Conservation (phyloP, 2,888 invertebrate species). For the Neoitamus cyanurus region DNA sequence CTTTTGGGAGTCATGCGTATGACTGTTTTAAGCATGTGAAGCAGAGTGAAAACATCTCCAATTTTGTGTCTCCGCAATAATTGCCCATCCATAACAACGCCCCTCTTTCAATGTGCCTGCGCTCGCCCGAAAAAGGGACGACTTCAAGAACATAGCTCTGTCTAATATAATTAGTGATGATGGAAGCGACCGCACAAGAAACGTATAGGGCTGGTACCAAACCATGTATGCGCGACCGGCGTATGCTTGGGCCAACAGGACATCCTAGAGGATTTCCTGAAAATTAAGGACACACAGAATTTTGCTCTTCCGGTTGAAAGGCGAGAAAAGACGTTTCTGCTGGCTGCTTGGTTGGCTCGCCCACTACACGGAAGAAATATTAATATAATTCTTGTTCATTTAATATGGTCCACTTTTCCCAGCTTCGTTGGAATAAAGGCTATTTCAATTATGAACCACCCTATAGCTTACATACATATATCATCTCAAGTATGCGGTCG, state of each 20-base stretch:
- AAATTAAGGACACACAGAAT: slow-evolving; percentile 4
- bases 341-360: not conserved
- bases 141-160: not conserved
- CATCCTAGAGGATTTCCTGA: not conserved
- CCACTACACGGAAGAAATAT: not conserved
- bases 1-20: slow-evolving; percentile 13
- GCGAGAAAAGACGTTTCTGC: slow-evolving; percentile 14
- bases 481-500: not conserved
- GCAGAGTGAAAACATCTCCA: slow-evolving; percentile 28
- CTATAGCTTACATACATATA: too few species aligned
- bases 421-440: not conserved
- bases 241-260: not conserved
- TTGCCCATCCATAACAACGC: slow-evolving; percentile 21
- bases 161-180: slow-evolving; percentile 27
- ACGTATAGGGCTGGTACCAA: not conserved
- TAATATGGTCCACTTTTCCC: not conserved
- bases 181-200: not conserved
- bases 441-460: not conserved
- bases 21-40: slow-evolving; percentile 11
- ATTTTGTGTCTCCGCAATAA: slow-evolving; percentile 32
- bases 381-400: not conserved
- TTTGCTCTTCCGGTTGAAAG: slow-evolving; percentile 30
- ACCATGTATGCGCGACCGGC: too few species aligned
- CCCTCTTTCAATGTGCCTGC: not conserved
- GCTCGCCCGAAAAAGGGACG: not conserved